Conservation (phyloP, 2,113 vertebrate species). For the Herpetotheres cachinnans region DNA sequence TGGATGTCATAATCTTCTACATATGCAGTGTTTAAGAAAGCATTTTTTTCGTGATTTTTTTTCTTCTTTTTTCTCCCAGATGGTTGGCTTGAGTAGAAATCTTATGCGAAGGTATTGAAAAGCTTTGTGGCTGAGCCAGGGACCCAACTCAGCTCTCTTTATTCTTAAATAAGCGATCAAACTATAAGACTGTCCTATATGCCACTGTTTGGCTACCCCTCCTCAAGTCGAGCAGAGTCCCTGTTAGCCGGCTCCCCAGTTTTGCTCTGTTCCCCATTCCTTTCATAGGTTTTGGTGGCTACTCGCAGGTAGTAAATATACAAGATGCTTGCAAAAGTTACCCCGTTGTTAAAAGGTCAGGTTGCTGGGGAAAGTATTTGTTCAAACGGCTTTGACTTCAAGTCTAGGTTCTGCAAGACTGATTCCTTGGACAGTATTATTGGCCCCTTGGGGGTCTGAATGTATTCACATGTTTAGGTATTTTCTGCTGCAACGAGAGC, state of each 20-base stretch:
- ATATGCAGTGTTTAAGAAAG: not conserved
- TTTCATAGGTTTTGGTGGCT: not conserved
- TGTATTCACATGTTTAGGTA: not conserved
- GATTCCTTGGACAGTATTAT: not conserved
- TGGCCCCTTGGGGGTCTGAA: not conserved
- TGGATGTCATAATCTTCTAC: not conserved
- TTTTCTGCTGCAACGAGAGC: not conserved
- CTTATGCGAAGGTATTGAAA: not conserved
- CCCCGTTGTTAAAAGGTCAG: not conserved
- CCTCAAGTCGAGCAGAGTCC: fast-evolving
- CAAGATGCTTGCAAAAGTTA: not conserved
- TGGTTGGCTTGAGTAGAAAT: not conserved
- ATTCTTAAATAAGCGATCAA: not conserved
- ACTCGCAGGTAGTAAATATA: not conserved
- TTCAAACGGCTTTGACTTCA: not conserved
- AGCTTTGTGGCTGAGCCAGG: not conserved
- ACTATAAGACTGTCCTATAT: not conserved
- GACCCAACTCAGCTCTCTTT: not conserved
- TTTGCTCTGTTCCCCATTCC: not conserved
- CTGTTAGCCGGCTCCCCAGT: not conserved
- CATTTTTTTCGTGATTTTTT: not conserved
- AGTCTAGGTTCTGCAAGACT: not conserved
- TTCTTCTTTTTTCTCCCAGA: not conserved
- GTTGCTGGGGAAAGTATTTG: not conserved
- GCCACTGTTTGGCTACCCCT: not conserved